A percentile compares a stretch with the other conserved stretches of the same genome.
These are phyloP conservation scores for Andrena cerasifolii DNA, from an alignment of 1,140 invertebrate genomes.

Conservation along the genomic window DNA sequence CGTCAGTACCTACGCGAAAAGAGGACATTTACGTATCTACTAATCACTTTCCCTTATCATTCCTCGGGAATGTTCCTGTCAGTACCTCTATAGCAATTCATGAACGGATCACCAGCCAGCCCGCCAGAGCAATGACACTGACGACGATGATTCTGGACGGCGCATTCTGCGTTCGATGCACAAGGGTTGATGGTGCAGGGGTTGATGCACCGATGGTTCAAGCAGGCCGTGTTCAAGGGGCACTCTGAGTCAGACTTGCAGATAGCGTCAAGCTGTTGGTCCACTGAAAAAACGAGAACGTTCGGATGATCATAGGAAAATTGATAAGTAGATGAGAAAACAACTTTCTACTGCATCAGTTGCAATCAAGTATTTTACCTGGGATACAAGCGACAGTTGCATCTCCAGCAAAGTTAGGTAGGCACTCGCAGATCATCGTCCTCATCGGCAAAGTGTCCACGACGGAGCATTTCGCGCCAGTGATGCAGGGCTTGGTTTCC, in stretches of 20 bases:
- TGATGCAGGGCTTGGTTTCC: conserved; percentile 90
- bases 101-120: conserved; percentile 90
- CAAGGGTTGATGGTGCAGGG: conserved; percentile 91
- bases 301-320: background rate
- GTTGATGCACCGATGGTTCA: conserved; percentile 88
- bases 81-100: conserved; percentile 89
- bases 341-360: no score
- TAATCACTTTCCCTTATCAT: background rate
- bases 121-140: conserved; percentile 89
- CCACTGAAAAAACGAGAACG: conserved; percentile 61
- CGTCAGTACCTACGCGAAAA: conserved; percentile 75
- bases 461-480: conserved; percentile 90
- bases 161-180: conserved; percentile 90
- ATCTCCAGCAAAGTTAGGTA: conserved; percentile 91
- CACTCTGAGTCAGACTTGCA: conserved; percentile 90
- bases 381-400: conserved; percentile 90
- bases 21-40: background rate
- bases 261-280: conserved; percentile 82
- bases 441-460: conserved; percentile 92
- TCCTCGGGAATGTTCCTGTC: background rate
- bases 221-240: conserved; percentile 85
- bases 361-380: conserved; percentile 83
- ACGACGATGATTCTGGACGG: conserved; percentile 88
- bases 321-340: background rate
- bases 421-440: conserved; percentile 93